phyloP scores from a whole-genome alignment of 2,113 vertebrate genomes.

The Plectropomus leopardus region DNA sequence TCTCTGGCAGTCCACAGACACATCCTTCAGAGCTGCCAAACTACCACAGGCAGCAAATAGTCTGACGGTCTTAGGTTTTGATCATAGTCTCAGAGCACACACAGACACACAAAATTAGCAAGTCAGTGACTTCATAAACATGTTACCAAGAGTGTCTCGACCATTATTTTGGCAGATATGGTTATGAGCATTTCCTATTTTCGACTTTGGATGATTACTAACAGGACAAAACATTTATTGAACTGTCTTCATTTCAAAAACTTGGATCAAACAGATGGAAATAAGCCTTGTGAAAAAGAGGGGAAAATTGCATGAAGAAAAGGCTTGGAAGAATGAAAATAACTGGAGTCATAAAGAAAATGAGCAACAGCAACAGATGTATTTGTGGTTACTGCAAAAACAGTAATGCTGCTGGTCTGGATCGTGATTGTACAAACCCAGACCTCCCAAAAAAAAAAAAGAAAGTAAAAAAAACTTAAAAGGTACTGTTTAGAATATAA shows the following conservation, averaged over 20 bases:
- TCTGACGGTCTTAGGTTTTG: constrained; percentile 23
- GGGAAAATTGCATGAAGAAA: background rate
- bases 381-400: background rate
- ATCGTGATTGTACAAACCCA: background rate
- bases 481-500: too few species aligned
- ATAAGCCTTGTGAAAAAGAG: background rate
- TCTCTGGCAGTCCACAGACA: constrained; percentile 45
- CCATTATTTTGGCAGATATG: background rate
- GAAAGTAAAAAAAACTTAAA: background rate
- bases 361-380: background rate
- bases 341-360: constrained; percentile 5
- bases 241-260: background rate
- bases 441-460: too few species aligned
- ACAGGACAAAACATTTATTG: background rate
- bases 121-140: background rate
- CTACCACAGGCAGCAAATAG: constrained; percentile 50
- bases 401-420: constrained; percentile 20
- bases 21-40: constrained; percentile 53
- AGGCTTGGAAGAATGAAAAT: background rate
- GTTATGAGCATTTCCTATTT: background rate
- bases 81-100: constrained; percentile 4
- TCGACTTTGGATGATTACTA: background rate
- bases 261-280: background rate
- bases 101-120: background rate
- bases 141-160: background rate